Evolutionary conservation across 2,113 vertebrate genomes (phyloP).

Genomic region (Chlamydotis undulata): DNA sequence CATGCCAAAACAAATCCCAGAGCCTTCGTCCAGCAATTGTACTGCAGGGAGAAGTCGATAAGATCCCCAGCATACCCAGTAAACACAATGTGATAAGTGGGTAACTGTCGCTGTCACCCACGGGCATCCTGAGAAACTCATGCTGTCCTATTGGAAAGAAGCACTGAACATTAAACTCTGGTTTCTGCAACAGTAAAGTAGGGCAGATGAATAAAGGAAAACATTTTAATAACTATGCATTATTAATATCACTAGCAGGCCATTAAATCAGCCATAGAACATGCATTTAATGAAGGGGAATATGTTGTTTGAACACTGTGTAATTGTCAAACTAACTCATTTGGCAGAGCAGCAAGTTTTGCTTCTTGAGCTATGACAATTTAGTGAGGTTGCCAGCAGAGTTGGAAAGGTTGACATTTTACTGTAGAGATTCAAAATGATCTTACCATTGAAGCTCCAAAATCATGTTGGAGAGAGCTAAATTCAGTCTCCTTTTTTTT

Average conservation of each 20-base stretch:
- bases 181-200: slow-evolving; percentile 8
- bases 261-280: slow-evolving; percentile 43
- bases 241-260: slow-evolving; percentile 33
- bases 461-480: not conserved
- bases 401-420: not conserved
- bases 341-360: slow-evolving; percentile 26
- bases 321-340: slow-evolving; percentile 39
- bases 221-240: slow-evolving; percentile 38
- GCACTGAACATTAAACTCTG: not conserved
- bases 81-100: not conserved
- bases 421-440: not conserved
- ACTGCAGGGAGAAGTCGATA: not conserved
- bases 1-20: not conserved
- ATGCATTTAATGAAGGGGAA: slow-evolving; percentile 26
- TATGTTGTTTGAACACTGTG: slow-evolving; percentile 50
- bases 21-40: not conserved
- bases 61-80: not conserved
- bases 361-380: slow-evolving; percentile 24
- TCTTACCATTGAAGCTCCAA: not conserved
- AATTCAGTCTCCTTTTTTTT: not conserved
- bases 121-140: not conserved
- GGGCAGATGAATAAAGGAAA: slow-evolving; percentile 35
- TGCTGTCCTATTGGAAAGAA: not conserved
- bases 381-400: slow-evolving; percentile 4
- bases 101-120: not conserved